phyloP scores from a whole-genome alignment of 64 coral and sea anemone species.

The Platygyra sinensis region DNA sequence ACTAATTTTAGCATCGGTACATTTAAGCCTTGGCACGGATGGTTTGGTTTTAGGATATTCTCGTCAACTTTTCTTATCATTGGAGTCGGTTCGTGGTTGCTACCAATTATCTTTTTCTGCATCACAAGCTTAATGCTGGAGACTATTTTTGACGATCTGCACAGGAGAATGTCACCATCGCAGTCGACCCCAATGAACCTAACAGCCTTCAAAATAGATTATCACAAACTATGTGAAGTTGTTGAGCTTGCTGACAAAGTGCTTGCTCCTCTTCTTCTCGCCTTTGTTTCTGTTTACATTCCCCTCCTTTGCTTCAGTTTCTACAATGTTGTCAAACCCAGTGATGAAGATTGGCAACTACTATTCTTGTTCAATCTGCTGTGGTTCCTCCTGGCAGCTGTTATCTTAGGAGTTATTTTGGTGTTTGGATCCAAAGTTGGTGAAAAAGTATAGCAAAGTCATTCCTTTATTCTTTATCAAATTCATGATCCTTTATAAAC shows the following conservation, averaged over 20 bases:
- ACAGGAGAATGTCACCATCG: background rate
- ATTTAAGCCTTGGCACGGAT: background rate
- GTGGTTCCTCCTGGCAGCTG: background rate
- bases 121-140: background rate
- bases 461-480: background rate
- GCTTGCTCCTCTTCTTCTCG: background rate
- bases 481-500: too few species aligned
- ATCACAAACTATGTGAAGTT: background rate
- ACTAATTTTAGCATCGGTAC: background rate
- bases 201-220: background rate
- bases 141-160: background rate
- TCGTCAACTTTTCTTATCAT: background rate
- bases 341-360: background rate
- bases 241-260: background rate
- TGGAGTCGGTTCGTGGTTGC: background rate
- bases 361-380: background rate
- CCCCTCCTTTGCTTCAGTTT: background rate
- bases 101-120: background rate
- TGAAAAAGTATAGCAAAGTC: background rate
- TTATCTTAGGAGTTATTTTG: background rate
- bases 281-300: background rate
- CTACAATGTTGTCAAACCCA: background rate
- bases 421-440: constrained; percentile 8
- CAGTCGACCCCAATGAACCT: background rate
- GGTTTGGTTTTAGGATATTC: background rate